These are phyloP conservation scores for Lepisosteus oculatus DNA, from an alignment of 2,113 vertebrate genomes.

Conservation along the genomic window DNA sequence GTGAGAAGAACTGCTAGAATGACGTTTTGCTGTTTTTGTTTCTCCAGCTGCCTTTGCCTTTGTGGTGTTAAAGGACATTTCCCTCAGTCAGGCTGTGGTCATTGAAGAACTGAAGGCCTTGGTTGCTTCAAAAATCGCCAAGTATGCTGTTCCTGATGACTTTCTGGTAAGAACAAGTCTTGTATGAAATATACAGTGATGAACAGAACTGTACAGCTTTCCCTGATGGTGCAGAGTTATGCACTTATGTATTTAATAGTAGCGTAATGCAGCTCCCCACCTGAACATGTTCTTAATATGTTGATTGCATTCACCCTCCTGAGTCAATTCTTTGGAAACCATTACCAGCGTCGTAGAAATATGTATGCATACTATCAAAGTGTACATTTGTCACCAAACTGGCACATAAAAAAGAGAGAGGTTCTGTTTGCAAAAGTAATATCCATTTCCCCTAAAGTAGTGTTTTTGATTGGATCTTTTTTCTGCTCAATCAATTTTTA, in stretches of 20 bases:
- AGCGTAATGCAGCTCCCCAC: too few relatives aligned
- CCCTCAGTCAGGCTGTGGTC: conserved; percentile 38
- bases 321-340: too few relatives aligned
- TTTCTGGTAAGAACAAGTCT: conserved; percentile 72
- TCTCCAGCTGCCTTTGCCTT: conserved; percentile 83
- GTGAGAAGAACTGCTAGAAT: neutral
- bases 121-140: conserved; percentile 82
- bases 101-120: conserved; percentile 67
- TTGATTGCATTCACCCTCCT: too few relatives aligned
- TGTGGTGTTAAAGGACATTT: conserved; percentile 73
- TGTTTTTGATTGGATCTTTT: neutral
- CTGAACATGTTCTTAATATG: too few relatives aligned
- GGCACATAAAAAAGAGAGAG: neutral
- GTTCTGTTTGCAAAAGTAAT: too few relatives aligned
- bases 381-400: too few relatives aligned
- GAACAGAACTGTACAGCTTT: too few relatives aligned
- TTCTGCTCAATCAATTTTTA: conserved; percentile 32
- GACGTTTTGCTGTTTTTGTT: conserved; percentile 15
- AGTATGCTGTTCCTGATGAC: conserved; percentile 85
- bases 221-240: too few relatives aligned
- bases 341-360: too few relatives aligned
- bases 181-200: too few relatives aligned
- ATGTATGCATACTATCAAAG: too few relatives aligned
- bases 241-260: too few relatives aligned
- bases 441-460: neutral